Base-by-base conservation (phyloP, 2,113 vertebrate genomes). In the Cephalopholis sonnerati region DNA sequence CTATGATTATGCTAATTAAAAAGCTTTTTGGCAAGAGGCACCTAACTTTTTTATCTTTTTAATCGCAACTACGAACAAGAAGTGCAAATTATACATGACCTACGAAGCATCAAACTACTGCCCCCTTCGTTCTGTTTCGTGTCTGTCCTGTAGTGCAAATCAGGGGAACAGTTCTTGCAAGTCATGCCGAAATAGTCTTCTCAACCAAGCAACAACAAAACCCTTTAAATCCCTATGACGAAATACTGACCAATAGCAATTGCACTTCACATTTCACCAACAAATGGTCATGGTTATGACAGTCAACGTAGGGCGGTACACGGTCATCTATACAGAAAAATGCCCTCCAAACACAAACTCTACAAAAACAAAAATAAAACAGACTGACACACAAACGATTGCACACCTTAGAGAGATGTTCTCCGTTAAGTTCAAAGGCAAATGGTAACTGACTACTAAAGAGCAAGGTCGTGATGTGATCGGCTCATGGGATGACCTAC, bases 191-290 rank as follows among this genome's bases (percentile, higher is more conserved):
- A 83, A 73, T 27, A 84, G 72, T 89, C 87, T 86, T 82, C 82
- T 79, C 76, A 79, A 79, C 63, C 63, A 48, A 87, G 79, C 83
- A 78, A 91, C 74, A 74, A 76, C 67, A 27, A 77, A 81, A 87
- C 81, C 72, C 70, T 63, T 88, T 54, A 79, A 84, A 76, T 20
- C 58, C 83, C 77, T 67, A 89, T 71, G 77, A 90, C 77, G 27
- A 83, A 87, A 92, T 88, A 93, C 90, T 85, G 87, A 92, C 91
- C 88, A 76, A 90, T 64, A 91, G 84, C 92, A 92, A 94, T 82
- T 91, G 90, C 91, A 93, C 92, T 91, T 92, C 85, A 94, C 93
- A 83, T 90, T 94, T 93, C 86, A 93, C 87, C 78, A 75, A 89
- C 84, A 82, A 87, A 91, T 86, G 85, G 76, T 64, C 24, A 70